Evolutionary conservation across 1,140 invertebrate genomes (phyloP), one percentile per base, ranked within the genome.

Genomic region (Drosophila albomicans): DNA sequence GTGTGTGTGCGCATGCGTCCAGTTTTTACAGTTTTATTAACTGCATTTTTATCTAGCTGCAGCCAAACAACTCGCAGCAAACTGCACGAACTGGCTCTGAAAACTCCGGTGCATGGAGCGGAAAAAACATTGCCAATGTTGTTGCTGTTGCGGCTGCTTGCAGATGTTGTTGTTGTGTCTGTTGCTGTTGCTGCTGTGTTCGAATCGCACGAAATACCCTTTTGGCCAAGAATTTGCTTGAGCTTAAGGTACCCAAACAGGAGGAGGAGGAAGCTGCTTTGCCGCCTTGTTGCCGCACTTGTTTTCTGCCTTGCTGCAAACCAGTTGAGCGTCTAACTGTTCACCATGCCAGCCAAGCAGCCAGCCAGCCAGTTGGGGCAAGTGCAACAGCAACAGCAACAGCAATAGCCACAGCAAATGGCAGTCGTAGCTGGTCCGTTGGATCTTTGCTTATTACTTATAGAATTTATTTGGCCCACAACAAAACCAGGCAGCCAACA

Each of bases 11-110:
- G 82, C 82, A 89, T 89, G 85, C 85, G 85, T 89, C 85, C 85
- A 89, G 85, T 89, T 89, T 89, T 89, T 89, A 89, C 85, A 89
- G 85, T 89, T 89, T 89, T 89, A 89, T 89, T 89, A 89, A 89
- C 85, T 89, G 85, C 85, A 89, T 89, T 89, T 89, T 85, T 89
- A 89, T 90, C 85, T 90, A 81, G 85, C 77, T 68, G 75, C 51
- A 58, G 35, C 76, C 56, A 73, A 73, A 62, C 51, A 78, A 72
- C 78, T 67, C 57, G 59, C 66, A 58, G 58, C 62, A 81, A 81
- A 75, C 85, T 88, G 85, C 85, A 90, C 85, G 86, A 89, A 89
- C 85, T 89, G 78, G 85, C 85, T 89, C 81, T 88, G 71, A 71
- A 25, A 59, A 41, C 62, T 65, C 57, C 57, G 71, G 64, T 64